Evolutionary conservation across 2,797 vertebrate genomes (phyloP).

Genomic region (Rhodeus uyekii): DNA sequence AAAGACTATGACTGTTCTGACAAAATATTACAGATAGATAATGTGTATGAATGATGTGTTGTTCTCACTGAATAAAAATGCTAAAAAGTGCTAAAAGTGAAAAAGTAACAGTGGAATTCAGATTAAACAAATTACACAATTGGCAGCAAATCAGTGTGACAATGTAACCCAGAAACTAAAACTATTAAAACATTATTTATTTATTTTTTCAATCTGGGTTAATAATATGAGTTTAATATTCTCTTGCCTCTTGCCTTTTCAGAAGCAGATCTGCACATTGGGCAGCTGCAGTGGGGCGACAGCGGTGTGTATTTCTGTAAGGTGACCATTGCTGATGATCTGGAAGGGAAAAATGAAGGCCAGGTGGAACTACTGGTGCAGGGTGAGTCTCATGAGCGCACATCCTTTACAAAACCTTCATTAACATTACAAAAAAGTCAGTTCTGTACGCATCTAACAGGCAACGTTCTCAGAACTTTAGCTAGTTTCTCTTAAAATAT

Average conservation of each 20-base stretch:
- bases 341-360: slow-evolving; percentile 92
- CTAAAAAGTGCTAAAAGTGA: not conserved
- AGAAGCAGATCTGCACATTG: slow-evolving; percentile 94
- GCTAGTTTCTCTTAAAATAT: not conserved
- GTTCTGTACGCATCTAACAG: too few relatives aligned
- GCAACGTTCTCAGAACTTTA: not conserved
- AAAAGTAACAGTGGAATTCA: not conserved
- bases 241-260: slow-evolving; percentile 41
- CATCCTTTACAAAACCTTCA: not conserved
- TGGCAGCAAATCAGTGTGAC: not conserved
- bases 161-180: not conserved
- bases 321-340: slow-evolving; percentile 87
- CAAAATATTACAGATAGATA: slow-evolving; percentile 22
- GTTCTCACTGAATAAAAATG: not conserved
- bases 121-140: not conserved
- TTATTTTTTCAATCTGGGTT: not conserved
- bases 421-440: not conserved
- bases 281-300: slow-evolving; percentile 95
- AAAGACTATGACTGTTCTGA: slow-evolving; percentile 31
- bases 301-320: slow-evolving; percentile 96
- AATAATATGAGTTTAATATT: not conserved
- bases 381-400: slow-evolving; percentile 74
- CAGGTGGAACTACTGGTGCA: slow-evolving; percentile 91
- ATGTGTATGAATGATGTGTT: slow-evolving; percentile 22
- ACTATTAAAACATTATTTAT: not conserved